Base-by-base conservation (phyloP, 2,888 invertebrate species). In the Lissonota sp. region DNA sequence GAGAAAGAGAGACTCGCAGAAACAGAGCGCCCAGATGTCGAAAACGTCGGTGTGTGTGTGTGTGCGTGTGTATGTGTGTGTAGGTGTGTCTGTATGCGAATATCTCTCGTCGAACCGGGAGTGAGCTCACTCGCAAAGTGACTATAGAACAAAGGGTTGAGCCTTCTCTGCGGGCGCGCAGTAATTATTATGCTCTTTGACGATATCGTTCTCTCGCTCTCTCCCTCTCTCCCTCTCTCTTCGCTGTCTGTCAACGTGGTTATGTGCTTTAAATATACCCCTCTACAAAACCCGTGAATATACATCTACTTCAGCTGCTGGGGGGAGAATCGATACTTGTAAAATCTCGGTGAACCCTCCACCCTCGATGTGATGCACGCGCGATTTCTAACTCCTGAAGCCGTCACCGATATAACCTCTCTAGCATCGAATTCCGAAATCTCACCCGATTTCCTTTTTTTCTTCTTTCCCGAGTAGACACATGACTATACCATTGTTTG, bases 131-230 rank as follows among this genome's bases (percentile, higher is more conserved):
- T 77, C 62, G 90, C 90, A 91, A 91, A 91, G 91, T 91, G 91
- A 91, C 91, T 91, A 89, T 89, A 87, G 91, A 91, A 91, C 91
- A 91, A 91, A 91, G 91, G 91, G 90, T 90, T 90, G 90, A 91
- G 90, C 88, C 91, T 91, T 91, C 90, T 91, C 91, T 90, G 88
- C 87, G 91, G 89, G 90, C 89, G 90, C 89, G 87, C 89, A 90
- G 91, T 91, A 91, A 91, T 91, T 91, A 91, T 91, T 91, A 91
- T 91, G 91, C 91, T 91, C 91, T 91, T 91, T 91, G 91, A 91
- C 91, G 90, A 90, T 90, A 89, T 88, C 88, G 88, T 51, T 69
- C 57, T 67, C 72, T 58, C 26, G 12, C 58, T 37, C 60, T 57
- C 49, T 66, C 58, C 42, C 49, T 14, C n/a, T n/a, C n/a, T 51